Evolutionary conservation across 1,140 invertebrate genomes (phyloP), one percentile per base, ranked within the genome.

Genomic region (Cydia splendana): DNA sequence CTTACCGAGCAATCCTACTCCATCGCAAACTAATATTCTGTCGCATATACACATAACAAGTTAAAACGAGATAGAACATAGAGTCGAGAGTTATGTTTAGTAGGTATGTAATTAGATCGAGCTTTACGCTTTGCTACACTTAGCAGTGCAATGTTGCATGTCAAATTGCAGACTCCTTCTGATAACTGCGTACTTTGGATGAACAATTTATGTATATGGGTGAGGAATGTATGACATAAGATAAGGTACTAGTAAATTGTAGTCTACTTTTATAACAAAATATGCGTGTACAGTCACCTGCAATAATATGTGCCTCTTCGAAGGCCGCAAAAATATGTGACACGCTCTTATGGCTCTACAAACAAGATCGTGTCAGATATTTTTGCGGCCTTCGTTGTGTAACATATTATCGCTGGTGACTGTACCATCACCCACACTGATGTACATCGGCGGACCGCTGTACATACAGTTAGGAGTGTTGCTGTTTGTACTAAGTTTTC

Each of bases 131-230:
- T 67, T 67, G 30, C 65, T 67, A 67, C 30, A 67, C 65, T 34
- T 67, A 38, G n/a, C 15, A 67, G 65, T 67, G 65, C 30, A 67
- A 67, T 67, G 65, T 34, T 67, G 65, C 65, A 67, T 67, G 65
- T 67, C 65, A 67, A 67, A 67, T 67, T 67, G 65, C 65, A 67
- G 65, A 67, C 65, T 62, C 65, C 65, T 12, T 12, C 65, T 38
- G 65, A 67, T 67, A 67, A 38, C 28, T 30, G 12, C 28, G 15
- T 18, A 34, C n/a, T n/a, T 67, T 34, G 65, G 65, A 30, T 67
- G 7, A 34, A 67, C 2, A 34, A 67, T 67, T 67, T 67, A 62
- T 62, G 57, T 24, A 62, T 62, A 24, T 62, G 57, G 57, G 57
- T 62, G 57, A 62, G n/a, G 20, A 62, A 24, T n/a, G n/a, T n/a